A percentile compares a stretch with the other conserved stretches of the same genome.
These are phyloP conservation scores for Eulacestoma nigropectus DNA, from an alignment of 2,113 vertebrate species.

Conservation along the genomic window DNA sequence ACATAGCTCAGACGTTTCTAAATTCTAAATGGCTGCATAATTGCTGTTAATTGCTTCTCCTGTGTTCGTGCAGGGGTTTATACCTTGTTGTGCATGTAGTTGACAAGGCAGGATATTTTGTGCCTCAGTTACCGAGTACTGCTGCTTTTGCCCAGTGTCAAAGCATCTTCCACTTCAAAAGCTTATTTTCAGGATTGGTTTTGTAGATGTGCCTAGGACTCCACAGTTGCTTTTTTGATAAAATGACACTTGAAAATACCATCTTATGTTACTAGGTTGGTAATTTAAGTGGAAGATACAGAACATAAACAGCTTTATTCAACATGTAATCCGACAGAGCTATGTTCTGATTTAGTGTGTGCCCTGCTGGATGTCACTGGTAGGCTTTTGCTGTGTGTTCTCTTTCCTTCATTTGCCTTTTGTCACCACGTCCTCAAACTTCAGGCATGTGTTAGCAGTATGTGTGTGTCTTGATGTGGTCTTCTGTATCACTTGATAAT, in stretches of 20 bases:
- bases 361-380: background rate
- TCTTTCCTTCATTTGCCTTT: background rate
- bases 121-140: background rate
- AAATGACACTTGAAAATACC: background rate
- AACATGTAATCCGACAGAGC: background rate
- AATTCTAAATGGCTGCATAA: background rate
- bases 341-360: background rate
- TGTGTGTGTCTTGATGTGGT: background rate
- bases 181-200: background rate
- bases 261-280: background rate
- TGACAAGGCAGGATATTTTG: background rate
- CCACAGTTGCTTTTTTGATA: background rate
- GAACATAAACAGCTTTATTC: background rate
- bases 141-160: background rate
- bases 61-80: background rate
- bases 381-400: background rate
- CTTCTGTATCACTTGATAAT: background rate
- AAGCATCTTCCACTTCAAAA: background rate
- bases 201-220: background rate
- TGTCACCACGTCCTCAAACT: background rate
- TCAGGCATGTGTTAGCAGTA: background rate
- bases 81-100: fast-evolving
- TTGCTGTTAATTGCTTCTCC: background rate
- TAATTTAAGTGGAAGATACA: background rate
- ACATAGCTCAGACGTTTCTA: background rate